Conservation (phyloP, 2,888 invertebrate species). For the Andrena dorsata region DNA sequence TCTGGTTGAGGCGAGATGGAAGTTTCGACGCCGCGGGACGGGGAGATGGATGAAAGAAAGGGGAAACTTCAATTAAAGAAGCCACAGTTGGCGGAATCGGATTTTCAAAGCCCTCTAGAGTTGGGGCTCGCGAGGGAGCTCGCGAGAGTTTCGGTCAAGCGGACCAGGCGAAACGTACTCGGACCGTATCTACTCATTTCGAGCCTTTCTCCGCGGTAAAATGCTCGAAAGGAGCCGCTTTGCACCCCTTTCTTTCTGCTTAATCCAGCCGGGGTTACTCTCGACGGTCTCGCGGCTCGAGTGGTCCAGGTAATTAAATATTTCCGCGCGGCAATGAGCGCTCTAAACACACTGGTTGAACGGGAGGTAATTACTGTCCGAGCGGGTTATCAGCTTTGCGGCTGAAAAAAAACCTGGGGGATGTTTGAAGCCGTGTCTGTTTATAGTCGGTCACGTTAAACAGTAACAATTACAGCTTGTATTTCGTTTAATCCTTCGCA, state of each 20-base stretch:
- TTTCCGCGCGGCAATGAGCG: conserved; percentile 71
- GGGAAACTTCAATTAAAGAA: conserved; percentile 4
- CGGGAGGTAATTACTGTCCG: conserved; percentile 62
- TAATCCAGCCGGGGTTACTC: conserved; percentile 1
- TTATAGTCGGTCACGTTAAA: conserved; percentile 6
- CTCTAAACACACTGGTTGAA: conserved; percentile 54
- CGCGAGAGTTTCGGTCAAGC: conserved; percentile 20
- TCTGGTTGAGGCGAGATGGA: not conserved
- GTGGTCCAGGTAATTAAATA: conserved; percentile 73
- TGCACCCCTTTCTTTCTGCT: conserved; percentile 15
- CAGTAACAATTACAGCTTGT: conserved; percentile 7
- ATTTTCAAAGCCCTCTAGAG: not conserved
- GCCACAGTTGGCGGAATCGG: not conserved
- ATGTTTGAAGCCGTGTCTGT: conserved; percentile 4
- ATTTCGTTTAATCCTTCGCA: not conserved
- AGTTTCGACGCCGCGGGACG: not conserved
- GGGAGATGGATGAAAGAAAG: not conserved
- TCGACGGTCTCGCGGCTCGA: conserved; percentile 16
- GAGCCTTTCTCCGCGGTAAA: not conserved
- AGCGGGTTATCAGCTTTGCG: conserved; percentile 56
- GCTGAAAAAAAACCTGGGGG: conserved; percentile 21
- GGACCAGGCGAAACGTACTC: not conserved
- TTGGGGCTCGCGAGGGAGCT: not conserved
- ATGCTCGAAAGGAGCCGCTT: conserved; percentile 27
- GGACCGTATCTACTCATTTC: not conserved